Conservation (phyloP, 2,113 vertebrate species). For the Atractosteus spatula region DNA sequence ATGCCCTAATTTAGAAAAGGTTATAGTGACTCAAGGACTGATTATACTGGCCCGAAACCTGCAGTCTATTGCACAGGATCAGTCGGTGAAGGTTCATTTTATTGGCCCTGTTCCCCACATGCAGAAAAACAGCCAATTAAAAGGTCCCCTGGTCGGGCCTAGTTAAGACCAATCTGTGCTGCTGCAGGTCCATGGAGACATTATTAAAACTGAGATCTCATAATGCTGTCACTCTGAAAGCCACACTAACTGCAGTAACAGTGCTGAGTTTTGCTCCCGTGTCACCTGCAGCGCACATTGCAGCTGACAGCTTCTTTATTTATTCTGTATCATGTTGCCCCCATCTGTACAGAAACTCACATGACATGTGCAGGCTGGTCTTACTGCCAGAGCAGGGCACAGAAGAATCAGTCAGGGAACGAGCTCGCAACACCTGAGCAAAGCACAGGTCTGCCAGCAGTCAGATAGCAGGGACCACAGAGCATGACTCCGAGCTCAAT, state of each 20-base stretch:
- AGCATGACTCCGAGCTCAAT: too few relatives aligned
- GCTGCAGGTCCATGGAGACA: background rate
- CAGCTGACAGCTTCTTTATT: background rate
- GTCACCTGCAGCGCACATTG: background rate
- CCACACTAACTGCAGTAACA: background rate
- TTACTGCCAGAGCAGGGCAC: background rate
- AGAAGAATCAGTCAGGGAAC: too few relatives aligned
- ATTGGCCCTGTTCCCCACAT: background rate
- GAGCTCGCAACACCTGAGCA: too few relatives aligned
- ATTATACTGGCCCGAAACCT: background rate
- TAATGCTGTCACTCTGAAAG: background rate
- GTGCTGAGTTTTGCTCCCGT: background rate
- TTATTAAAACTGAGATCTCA: too few relatives aligned
- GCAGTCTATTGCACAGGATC: background rate
- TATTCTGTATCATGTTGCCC: background rate
- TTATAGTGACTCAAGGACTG: constrained; percentile 1
- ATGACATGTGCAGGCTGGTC: background rate
- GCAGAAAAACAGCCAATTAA: constrained; percentile 12
- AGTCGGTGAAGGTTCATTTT: background rate
- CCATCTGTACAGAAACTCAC: background rate
- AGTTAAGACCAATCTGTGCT: background rate
- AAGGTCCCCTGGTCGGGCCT: background rate
- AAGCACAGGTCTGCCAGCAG: too few relatives aligned
- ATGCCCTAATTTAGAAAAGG: too few relatives aligned
- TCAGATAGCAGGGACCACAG: too few relatives aligned